A percentile compares a stretch with the other conserved stretches of the same genome.
phyloP scores from a whole-genome alignment of 2,113 vertebrate species.

The Myotis davidii region DNA sequence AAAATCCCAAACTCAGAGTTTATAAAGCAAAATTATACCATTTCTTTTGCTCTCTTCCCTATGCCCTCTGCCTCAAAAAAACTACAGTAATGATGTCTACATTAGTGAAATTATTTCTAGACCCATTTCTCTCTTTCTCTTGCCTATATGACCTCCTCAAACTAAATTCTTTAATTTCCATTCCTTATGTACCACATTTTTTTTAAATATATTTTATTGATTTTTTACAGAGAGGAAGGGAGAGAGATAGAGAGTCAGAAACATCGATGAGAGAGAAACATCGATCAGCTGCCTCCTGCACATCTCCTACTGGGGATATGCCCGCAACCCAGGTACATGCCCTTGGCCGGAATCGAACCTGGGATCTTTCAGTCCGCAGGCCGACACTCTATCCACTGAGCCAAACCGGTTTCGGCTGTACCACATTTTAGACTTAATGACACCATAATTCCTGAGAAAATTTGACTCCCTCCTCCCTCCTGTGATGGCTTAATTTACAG shows the following conservation, averaged over 20 bases:
- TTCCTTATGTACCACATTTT: neutral
- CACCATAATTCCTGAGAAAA: neutral
- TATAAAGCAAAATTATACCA: constrained; percentile 42
- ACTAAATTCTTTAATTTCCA: neutral
- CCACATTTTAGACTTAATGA: neutral
- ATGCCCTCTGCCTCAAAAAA: neutral
- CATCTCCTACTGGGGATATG: too few relatives aligned
- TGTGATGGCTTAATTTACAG: neutral
- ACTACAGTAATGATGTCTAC: neutral
- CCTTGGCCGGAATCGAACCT: too few relatives aligned
- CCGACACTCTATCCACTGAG: too few relatives aligned
- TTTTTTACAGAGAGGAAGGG: too few relatives aligned
- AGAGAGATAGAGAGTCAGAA: too few relatives aligned
- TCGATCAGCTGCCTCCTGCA: too few relatives aligned
- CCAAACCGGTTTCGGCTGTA: too few relatives aligned
- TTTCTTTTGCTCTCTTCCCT: neutral
- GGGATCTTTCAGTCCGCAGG: too few relatives aligned
- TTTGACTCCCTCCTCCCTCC: neutral
- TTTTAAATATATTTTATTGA: too few relatives aligned
- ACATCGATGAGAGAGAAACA: too few relatives aligned
- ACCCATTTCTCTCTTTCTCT: neutral
- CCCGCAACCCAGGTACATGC: too few relatives aligned
- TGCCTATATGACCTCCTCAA: neutral
- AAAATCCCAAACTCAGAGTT: constrained; percentile 72
- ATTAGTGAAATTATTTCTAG: neutral